Evolutionary conservation across 2,888 invertebrate genomes (phyloP), one percentile per base, ranked within the genome.

Genomic region (Acleris holmiana): DNA sequence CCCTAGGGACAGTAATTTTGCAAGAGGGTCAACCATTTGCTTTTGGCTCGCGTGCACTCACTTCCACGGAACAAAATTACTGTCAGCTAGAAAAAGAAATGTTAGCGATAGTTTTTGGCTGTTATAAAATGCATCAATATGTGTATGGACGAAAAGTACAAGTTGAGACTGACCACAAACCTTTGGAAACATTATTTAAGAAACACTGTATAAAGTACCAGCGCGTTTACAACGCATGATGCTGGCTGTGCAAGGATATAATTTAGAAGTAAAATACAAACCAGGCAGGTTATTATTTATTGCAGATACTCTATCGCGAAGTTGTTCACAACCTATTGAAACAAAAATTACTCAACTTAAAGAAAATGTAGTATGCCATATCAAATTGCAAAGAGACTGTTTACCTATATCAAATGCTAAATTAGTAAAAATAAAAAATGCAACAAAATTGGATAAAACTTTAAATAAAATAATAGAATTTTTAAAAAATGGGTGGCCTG

Each of bases 41-140:
- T 23, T 70, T 63, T 65, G 70, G 66, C 0, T 67, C 67, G 8
- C 41, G 63, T 29, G 18, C 65, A 1, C 48, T 72, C 2, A 69
- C 57, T 23, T 17, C 29, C 2, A 60, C 71, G 18, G 61, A 69
- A 53, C 35, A 71, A 66, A 64, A 69, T 46, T 76, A 75, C 51
- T 69, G 67, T 56, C 71, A 74, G 46, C 67, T 76, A 10, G 75
- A 78, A 66, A 76, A 78, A 63, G 75, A 79, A 66, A 61, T 75
- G 40, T 47, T 76, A 7, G 73, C 73, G 8, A 67, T 76, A 8
- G 72, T 71, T 7, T 73, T 62, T 64, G 76, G 70, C 21, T 74
- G 73, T 65, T 67, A 72, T 2, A 68, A 67, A 48, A 63, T 66
- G 29, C 68, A 71, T 57, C 66, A 69, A 41, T 68, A 68, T 57